Evolutionary conservation across 2,888 invertebrate genomes (phyloP).

Genomic region (Slavum lentiscoides): DNA sequence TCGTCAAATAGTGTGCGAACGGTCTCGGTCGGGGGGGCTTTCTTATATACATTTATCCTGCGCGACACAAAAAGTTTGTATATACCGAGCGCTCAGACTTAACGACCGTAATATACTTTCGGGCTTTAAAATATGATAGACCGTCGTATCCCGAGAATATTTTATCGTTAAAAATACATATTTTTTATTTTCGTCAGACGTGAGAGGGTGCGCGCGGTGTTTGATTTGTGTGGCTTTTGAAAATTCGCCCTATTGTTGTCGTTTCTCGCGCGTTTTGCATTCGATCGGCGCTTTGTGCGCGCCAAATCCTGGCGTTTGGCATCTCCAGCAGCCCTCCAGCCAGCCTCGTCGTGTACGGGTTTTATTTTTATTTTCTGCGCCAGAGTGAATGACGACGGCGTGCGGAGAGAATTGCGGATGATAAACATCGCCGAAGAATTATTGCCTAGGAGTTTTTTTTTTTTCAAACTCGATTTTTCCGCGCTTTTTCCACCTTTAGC

Average conservation of each 20-base stretch:
- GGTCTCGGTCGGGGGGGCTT: too few relatives aligned
- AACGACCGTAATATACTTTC: conserved; percentile 25
- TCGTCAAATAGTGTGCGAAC: neutral
- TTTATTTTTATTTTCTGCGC: conserved; percentile 1
- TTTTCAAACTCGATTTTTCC: conserved; percentile 42
- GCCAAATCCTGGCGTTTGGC: conserved; percentile 41
- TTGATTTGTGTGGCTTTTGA: conserved; percentile 46
- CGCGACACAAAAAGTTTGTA: conserved; percentile 19
- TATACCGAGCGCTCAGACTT: conserved; percentile 19
- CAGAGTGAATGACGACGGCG: conserved; percentile 10
- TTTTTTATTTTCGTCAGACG: conserved; percentile 25
- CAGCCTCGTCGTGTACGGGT: too few relatives aligned
- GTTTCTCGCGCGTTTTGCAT: conserved; percentile 40
- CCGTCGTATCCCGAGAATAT: conserved; percentile 16
- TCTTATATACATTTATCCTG: neutral
- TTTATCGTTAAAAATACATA: conserved; percentile 36
- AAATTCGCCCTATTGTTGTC: conserved; percentile 49
- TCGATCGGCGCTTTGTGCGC: conserved; percentile 38
- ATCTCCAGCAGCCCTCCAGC: too few relatives aligned
- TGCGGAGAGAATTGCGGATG: conserved; percentile 9
- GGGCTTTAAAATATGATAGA: conserved; percentile 40
- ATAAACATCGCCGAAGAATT: conserved; percentile 48
- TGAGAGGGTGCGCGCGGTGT: conserved; percentile 6
- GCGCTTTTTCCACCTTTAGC: conserved; percentile 29
- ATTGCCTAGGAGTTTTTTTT: conserved; percentile 28